Base-by-base conservation (phyloP, 1,140 invertebrate species). In the Hormaphis cornu region DNA sequence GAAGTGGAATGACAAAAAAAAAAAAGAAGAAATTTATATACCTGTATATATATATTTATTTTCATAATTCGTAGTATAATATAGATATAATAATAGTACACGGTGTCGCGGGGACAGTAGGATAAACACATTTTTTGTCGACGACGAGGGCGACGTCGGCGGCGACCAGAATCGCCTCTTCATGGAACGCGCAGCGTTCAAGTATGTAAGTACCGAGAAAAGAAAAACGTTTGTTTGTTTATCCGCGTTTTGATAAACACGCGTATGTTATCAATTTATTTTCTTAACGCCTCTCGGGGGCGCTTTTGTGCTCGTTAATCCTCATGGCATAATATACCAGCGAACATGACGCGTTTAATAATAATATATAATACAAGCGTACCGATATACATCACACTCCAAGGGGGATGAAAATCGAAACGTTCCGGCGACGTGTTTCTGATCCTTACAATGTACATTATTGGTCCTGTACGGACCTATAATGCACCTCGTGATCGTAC, bases 241-340 rank as follows among this genome's bases (percentile, higher is more conserved):
- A 61, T 61, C 24, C 24, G 0, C 24, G n/a, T 28, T 42, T 42
- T 42, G n/a, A n/a, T n/a, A n/a, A 46, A 44, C 18, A 26, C 20
- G 22, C 6, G 30, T 46, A 28, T 30, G 58, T 46, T 61, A 61
- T 61, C 58, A n/a, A 61, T 61, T 61, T 61, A 61, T 61, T 61
- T 61, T 61, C 58, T 28, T 61, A 61, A 61, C 58, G 40, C 58
- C 40, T 61, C 40, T 46, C n/a, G 42, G 58, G 40, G n/a, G 40
- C 26, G 7, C 58, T 61, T 61, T 61, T 61, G 58, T 61, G 28
- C 58, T 61, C 58, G 24, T 46, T 61, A 46, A 46, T 61, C 37
- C 58, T 0, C 8, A n/a, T n/a, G n/a, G n/a, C n/a, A n/a, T n/a
- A n/a, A n/a, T n/a, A n/a, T n/a, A n/a, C n/a, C n/a, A n/a, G n/a